Conservation (phyloP, 2,797 vertebrate genomes). For the Sparus aurata region DNA sequence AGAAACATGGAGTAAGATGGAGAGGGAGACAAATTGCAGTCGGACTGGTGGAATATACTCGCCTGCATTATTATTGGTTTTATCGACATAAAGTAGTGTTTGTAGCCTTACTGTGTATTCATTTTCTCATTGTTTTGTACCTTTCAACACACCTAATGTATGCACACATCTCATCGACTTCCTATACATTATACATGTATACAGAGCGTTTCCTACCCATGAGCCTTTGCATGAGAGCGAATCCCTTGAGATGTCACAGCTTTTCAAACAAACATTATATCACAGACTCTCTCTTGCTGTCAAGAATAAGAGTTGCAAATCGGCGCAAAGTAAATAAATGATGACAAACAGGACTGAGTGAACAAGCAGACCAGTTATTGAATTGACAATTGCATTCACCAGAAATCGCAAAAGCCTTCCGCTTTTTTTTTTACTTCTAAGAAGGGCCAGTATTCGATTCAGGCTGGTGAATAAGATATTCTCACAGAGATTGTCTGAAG, state of each 20-base stretch:
- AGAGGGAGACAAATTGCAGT: slow-evolving; percentile 36
- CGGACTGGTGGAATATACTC: slow-evolving; percentile 16
- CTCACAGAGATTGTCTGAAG: slow-evolving; percentile 12
- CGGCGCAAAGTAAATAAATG: background rate
- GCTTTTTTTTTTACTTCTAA: background rate
- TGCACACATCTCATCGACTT: no score
- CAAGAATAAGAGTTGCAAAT: slow-evolving; percentile 1
- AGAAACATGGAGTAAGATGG: slow-evolving; percentile 36
- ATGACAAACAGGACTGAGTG: background rate
- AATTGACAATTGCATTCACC: background rate
- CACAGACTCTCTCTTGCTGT: background rate
- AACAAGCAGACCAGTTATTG: background rate
- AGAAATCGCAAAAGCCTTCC: background rate
- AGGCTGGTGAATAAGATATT: background rate
- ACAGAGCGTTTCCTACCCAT: slow-evolving; percentile 24
- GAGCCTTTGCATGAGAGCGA: slow-evolving; percentile 36
- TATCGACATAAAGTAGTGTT: slow-evolving; percentile 9
- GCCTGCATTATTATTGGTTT: background rate
- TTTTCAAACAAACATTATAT: background rate
- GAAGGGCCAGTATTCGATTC: slow-evolving; percentile 1
- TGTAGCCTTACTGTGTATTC: background rate
- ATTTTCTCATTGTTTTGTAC: background rate
- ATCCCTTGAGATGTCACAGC: background rate
- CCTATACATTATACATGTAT: background rate
- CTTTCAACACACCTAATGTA: background rate